phyloP scores from a whole-genome alignment of 2,113 vertebrate genomes.

The Cavia aperea region DNA sequence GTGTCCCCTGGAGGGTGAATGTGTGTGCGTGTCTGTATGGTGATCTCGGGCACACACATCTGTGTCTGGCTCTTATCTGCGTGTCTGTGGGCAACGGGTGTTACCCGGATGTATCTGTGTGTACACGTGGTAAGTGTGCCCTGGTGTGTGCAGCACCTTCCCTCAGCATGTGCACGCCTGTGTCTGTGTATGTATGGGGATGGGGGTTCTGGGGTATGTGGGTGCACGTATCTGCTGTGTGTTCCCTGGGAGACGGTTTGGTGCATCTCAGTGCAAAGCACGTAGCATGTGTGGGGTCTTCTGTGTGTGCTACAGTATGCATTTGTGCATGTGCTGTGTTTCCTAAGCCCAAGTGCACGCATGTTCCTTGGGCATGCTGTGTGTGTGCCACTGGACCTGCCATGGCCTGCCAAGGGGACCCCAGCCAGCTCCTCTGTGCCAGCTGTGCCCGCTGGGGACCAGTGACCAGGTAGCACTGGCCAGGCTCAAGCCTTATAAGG shows the following conservation, averaged over 20 bases:
- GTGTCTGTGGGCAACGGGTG: background rate
- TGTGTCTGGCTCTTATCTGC: background rate
- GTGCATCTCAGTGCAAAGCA: background rate
- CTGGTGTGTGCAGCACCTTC: background rate
- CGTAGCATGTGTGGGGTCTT: background rate
- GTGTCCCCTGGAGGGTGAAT: background rate
- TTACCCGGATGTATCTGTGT: background rate
- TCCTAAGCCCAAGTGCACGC: too few relatives aligned
- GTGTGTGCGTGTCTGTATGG: background rate
- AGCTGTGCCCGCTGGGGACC: background rate
- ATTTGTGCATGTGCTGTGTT: background rate
- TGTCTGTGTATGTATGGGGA: too few relatives aligned
- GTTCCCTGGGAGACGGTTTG: background rate
- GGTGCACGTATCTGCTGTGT: accelerated
- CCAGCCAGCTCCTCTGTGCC: background rate
- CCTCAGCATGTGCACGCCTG: background rate
- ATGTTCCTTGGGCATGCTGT: accelerated
- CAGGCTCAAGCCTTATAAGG: background rate
- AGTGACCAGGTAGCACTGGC: background rate
- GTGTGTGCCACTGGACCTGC: slow-evolving; percentile 33
- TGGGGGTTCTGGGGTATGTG: background rate
- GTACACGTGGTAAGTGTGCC: background rate
- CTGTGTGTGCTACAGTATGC: background rate
- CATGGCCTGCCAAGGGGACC: slow-evolving; percentile 29
- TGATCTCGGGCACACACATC: background rate